A percentile compares a stretch with the other conserved stretches of the same genome.
phyloP scores from a whole-genome alignment of 23 tunicate species.

The Styela plicata region DNA sequence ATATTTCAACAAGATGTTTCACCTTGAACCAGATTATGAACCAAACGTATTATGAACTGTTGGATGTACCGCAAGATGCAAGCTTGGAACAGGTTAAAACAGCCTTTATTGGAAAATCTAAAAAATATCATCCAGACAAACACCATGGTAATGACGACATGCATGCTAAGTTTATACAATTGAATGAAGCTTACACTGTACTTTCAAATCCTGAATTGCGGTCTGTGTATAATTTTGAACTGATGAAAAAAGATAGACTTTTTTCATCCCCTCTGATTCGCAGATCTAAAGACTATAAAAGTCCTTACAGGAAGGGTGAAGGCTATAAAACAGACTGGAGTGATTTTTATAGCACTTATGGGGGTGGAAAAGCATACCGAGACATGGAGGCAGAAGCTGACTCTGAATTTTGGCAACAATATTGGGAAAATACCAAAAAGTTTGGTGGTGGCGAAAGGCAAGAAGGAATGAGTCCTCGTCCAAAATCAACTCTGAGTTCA shows the following conservation, averaged over 20 bases:
- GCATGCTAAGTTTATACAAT: conserved; percentile 20
- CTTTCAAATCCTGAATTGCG: conserved; percentile 15
- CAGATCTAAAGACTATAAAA: conserved; percentile 19
- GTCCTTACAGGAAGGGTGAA: conserved; percentile 2
- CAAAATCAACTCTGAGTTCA: conserved; percentile 4
- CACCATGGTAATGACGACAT: conserved; percentile 20
- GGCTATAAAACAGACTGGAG: conserved; percentile 15
- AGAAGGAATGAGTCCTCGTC: conserved; percentile 10
- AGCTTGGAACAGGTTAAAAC: conserved; percentile 8
- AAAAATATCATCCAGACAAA: conserved; percentile 18
- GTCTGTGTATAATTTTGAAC: conserved; percentile 9
- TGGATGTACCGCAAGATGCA: conserved; percentile 14
- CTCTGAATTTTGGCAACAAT: conserved; percentile 28
- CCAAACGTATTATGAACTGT: conserved; percentile 23
- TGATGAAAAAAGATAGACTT: neutral
- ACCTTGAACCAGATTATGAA: neutral
- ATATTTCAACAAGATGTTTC: neutral
- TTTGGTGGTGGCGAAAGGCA: conserved; percentile 14
- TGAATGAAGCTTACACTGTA: conserved; percentile 31
- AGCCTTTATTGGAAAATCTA: conserved; percentile 22
- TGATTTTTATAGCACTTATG: conserved; percentile 23
- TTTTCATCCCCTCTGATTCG: neutral
- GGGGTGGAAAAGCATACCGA: conserved; percentile 26
- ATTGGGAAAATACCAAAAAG: conserved; percentile 19
- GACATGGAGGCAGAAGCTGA: conserved; percentile 19